Evolutionary conservation across 2,888 invertebrate genomes (phyloP).

Genomic region (Leptogaster cylindrica): DNA sequence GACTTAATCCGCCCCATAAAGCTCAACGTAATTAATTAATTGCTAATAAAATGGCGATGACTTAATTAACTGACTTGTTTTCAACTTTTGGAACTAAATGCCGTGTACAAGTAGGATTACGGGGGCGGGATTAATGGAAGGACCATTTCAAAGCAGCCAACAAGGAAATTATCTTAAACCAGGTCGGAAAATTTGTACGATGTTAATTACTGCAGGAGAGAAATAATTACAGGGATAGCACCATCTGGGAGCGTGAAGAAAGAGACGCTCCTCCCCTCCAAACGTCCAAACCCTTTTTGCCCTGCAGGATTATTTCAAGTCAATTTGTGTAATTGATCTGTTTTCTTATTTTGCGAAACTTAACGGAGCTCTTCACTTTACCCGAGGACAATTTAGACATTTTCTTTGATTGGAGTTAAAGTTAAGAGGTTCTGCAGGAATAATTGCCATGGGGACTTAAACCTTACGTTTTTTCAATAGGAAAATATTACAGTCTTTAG

Average conservation of each 20-base stretch:
- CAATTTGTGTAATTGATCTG: constrained; percentile 43
- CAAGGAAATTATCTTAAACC: constrained; percentile 32
- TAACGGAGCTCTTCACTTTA: constrained; percentile 25
- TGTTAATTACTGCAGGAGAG: constrained; percentile 27
- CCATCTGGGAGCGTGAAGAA: background rate
- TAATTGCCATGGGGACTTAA: background rate
- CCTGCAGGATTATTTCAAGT: constrained; percentile 20
- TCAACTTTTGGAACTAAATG: background rate
- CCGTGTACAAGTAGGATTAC: constrained; percentile 30
- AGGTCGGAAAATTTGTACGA: background rate
- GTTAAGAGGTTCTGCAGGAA: too few relatives aligned
- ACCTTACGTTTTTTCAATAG: constrained; percentile 9
- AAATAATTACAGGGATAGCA: constrained; percentile 32
- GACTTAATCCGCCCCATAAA: constrained; percentile 33
- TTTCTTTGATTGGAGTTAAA: background rate
- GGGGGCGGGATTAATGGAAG: constrained; percentile 26
- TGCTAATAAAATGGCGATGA: constrained; percentile 49
- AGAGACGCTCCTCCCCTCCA: too few relatives aligned
- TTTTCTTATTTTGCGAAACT: constrained; percentile 32
- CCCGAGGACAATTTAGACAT: background rate
- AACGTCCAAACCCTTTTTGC: constrained; percentile 30
- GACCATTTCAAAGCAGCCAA: constrained; percentile 35
- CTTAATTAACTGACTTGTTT: constrained; percentile 50
- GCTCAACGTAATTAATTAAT: constrained; percentile 50
- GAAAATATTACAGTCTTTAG: too few relatives aligned